phyloP scores from a whole-genome alignment of 2,797 vertebrate genomes.

The Limosa lapponica region DNA sequence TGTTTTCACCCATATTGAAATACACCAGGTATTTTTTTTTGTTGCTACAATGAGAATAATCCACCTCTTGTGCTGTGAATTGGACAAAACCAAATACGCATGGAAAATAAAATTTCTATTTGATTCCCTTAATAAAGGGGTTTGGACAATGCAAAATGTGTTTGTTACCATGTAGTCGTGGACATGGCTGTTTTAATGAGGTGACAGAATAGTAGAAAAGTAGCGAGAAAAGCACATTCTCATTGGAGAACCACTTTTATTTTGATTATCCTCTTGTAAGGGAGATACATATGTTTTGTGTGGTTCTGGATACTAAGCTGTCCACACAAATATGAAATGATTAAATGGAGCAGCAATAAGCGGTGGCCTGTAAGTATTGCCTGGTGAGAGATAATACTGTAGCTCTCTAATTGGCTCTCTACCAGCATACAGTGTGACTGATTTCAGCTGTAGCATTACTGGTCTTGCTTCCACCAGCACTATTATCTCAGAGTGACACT shows the following conservation, averaged over 20 bases:
- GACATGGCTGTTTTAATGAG: neutral
- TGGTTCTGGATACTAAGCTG: slow-evolving; percentile 42
- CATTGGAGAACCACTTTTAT: neutral
- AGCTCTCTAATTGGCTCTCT: slow-evolving; percentile 83
- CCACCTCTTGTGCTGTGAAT: neutral
- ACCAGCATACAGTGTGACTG: slow-evolving; percentile 79
- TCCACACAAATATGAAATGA: slow-evolving; percentile 70
- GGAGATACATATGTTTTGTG: slow-evolving; percentile 25
- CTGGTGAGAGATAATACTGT: slow-evolving; percentile 75
- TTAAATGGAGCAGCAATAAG: slow-evolving; percentile 73
- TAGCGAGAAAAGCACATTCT: neutral
- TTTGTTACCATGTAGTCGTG: neutral
- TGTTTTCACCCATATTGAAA: neutral
- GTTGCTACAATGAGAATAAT: neutral
- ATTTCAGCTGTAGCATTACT: slow-evolving; percentile 81
- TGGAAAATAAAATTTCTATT: neutral
- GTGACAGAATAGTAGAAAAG: neutral
- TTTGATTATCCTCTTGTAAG: slow-evolving; percentile 44
- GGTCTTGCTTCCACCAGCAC: slow-evolving; percentile 83
- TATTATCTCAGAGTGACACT: slow-evolving; percentile 95
- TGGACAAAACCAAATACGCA: neutral
- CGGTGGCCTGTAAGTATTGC: slow-evolving; percentile 73
- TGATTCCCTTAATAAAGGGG: neutral
- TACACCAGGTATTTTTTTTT: neutral
- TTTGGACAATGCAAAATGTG: neutral